Conservation (phyloP, 2,113 vertebrate genomes). For the Murina feae region DNA sequence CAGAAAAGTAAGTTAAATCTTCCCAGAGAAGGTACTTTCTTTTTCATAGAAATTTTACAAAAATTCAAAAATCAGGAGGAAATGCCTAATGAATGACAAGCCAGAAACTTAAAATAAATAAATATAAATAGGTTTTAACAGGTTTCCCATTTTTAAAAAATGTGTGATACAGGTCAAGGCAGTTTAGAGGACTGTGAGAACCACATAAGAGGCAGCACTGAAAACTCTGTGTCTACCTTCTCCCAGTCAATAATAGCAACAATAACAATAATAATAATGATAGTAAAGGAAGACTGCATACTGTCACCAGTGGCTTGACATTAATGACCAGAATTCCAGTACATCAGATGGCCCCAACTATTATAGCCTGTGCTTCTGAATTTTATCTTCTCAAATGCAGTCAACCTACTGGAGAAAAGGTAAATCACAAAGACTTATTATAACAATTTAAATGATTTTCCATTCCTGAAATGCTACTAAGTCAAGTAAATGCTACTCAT, state of each 20-base stretch:
- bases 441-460: background rate
- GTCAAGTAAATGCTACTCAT: background rate
- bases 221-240: background rate
- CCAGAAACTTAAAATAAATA: background rate
- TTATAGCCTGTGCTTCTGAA: background rate
- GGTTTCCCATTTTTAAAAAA: background rate
- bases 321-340: background rate
- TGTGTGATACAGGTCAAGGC: background rate
- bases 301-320: background rate
- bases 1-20: background rate
- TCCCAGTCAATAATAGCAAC: background rate
- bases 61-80: background rate
- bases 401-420: background rate
- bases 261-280: background rate
- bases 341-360: background rate
- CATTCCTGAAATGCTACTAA: background rate
- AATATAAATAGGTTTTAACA: background rate
- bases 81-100: background rate
- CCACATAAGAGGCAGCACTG: background rate
- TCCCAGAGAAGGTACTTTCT: background rate
- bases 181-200: background rate
- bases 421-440: background rate
- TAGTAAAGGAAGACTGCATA: background rate
- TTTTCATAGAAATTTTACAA: background rate
- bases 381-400: background rate